phyloP scores from a whole-genome alignment of 2,113 vertebrate species.

The Vulpes vulpes region DNA sequence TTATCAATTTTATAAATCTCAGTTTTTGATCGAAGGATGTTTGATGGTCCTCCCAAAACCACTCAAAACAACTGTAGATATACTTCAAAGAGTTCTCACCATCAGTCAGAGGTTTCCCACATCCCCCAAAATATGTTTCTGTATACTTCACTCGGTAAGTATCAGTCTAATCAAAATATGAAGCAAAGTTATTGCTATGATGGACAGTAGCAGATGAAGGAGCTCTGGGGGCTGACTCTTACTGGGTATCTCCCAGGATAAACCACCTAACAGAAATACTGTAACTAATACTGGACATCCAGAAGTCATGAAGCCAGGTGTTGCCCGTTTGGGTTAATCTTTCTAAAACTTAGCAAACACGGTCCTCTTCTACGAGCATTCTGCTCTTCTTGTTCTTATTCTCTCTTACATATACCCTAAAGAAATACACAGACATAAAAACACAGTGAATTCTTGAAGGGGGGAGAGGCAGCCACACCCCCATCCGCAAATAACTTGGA shows the following conservation, averaged over 20 bases:
- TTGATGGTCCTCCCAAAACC: background rate
- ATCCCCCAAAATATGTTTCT: background rate
- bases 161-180: background rate
- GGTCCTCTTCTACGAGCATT: background rate
- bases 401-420: background rate
- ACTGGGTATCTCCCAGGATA: background rate
- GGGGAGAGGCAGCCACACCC: background rate
- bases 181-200: background rate
- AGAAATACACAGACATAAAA: background rate
- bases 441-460: background rate
- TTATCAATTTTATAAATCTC: background rate
- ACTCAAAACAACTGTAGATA: background rate
- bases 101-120: background rate
- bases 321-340: background rate
- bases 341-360: background rate
- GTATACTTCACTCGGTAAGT: background rate
- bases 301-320: background rate
- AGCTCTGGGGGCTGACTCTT: background rate
- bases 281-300: background rate
- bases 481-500: background rate
- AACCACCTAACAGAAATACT: background rate
- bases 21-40: slow-evolving; percentile 13
- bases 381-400: background rate
- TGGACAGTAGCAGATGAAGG: background rate
- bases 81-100: background rate